phyloP scores from a whole-genome alignment of 2,113 vertebrate species.

The Dunckerocampus dactyliophorus region DNA sequence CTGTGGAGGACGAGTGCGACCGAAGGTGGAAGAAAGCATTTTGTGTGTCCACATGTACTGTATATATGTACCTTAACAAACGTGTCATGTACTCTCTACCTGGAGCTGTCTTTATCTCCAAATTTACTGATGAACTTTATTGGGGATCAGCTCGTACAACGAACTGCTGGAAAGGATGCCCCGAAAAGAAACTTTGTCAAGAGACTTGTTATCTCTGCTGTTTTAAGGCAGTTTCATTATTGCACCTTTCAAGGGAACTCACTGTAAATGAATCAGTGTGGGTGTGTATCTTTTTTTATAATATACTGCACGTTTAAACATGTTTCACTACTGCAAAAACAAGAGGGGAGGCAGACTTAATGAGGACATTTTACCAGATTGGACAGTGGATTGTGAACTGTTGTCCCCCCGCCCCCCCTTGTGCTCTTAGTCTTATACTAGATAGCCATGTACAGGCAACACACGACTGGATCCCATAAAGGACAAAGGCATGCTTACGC shows the following conservation, averaged over 20 bases:
- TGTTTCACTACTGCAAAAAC: slow-evolving; percentile 59
- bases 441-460: slow-evolving; percentile 65
- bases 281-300: slow-evolving; percentile 59
- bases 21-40: not conserved
- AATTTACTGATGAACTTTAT: slow-evolving; percentile 38
- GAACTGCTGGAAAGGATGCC: no score
- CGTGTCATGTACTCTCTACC: slow-evolving; percentile 41
- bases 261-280: slow-evolving; percentile 62
- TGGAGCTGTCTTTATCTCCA: slow-evolving; percentile 38
- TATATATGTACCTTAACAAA: slow-evolving; percentile 47
- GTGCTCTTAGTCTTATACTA: slow-evolving; percentile 52
- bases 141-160: no score
- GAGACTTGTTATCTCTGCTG: slow-evolving; percentile 61
- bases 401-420: slow-evolving; percentile 37
- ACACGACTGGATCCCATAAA: slow-evolving; percentile 65
- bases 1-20: slow-evolving; percentile 7
- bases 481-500: slow-evolving; percentile 75
- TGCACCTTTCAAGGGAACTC: slow-evolving; percentile 59
- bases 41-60: slow-evolving; percentile 34
- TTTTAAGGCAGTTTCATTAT: slow-evolving; percentile 69
- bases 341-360: slow-evolving; percentile 41
- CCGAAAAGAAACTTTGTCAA: slow-evolving; percentile 15
- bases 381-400: slow-evolving; percentile 32
- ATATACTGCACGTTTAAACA: slow-evolving; percentile 75
- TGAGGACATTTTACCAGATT: slow-evolving; percentile 44